Base-by-base conservation (phyloP, 2,888 invertebrate genomes). In the Nemotelus pantherinus region DNA sequence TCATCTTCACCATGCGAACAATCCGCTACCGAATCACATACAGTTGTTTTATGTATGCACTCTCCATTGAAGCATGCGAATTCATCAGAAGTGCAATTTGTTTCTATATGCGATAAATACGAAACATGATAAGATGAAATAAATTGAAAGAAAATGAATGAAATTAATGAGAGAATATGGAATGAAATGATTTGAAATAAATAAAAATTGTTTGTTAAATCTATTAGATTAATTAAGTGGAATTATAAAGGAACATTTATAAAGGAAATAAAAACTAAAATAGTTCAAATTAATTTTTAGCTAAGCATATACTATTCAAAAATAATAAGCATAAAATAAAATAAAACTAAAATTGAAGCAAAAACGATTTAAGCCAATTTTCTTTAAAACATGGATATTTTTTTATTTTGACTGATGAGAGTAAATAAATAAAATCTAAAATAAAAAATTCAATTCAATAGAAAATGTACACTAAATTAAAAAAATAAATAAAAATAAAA, bases 11-110 rank as follows among this genome's bases (percentile, higher is more conserved):
- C 90, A 80, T 91, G 91, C 0, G 87, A 86, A 82, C 96, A 96
- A 85, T 97, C 96, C n/a, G 88, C 86, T 81, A 93, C 93, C 6
- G 92, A 93, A 86, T 96, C 95, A 87, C 96, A 97, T 58, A 91
- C 90, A 91, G 94, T 94, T 39, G 92, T 90, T 82, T 89, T 89
- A 64, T 94, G 93, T 78, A 95, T 92, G 82, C 95, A 95, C 64
- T 88, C 88, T 10, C 88, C 89, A 79, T 88, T 89, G 65, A 85
- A 86, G 83, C 93, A 93, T 77, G 88, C 87, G 83, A 92, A 92
- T 82, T 92, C 90, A 81, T 87, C 88, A 81, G 82, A 83, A 82
- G 82, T 83, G 82, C 80, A 82, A 79, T 45, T 63, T 72, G 77
- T 78, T 78, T 74, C 63, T 74, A 60, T 80, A 76, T 72, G 41